A percentile compares a stretch with the other conserved stretches of the same genome.
phyloP scores from a whole-genome alignment of 2,113 vertebrate genomes.

The Perccottus glenii region DNA sequence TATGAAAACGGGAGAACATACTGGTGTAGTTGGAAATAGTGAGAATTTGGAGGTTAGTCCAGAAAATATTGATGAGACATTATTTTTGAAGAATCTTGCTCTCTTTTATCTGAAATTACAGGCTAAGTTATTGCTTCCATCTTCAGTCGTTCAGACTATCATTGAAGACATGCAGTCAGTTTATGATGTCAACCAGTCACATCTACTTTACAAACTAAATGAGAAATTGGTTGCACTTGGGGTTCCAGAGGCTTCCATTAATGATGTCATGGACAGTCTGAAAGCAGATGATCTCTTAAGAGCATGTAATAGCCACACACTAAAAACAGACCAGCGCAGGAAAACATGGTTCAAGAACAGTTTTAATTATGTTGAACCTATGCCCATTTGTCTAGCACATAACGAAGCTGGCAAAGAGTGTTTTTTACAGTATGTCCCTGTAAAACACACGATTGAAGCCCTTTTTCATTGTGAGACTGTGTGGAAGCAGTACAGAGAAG shows the following conservation, averaged over 20 bases:
- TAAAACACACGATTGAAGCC: background rate
- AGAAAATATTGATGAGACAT: no score
- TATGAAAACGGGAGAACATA: no score
- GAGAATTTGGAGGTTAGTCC: no score
- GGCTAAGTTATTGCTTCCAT: slow-evolving; percentile 12
- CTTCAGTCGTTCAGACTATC: slow-evolving; percentile 11
- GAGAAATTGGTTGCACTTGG: background rate
- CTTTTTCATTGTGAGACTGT: background rate
- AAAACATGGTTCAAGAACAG: background rate
- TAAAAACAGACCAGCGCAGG: background rate
- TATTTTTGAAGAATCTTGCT: slow-evolving; percentile 8
- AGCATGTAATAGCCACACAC: background rate
- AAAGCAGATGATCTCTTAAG: background rate
- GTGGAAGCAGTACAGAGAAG: background rate
- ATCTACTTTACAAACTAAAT: slow-evolving; percentile 11
- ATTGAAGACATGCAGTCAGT: slow-evolving; percentile 12
- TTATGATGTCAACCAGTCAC: slow-evolving; percentile 4
- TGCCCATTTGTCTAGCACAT: background rate
- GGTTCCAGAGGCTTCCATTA: background rate
- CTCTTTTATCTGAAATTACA: slow-evolving; percentile 22
- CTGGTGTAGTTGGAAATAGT: no score
- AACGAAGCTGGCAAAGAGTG: background rate
- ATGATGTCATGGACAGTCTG: background rate
- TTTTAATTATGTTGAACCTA: slow-evolving; percentile 17
- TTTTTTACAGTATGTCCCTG: slow-evolving; percentile 2